Evolutionary conservation across 2,113 vertebrate genomes (phyloP).

Genomic region (Balaeniceps rex): DNA sequence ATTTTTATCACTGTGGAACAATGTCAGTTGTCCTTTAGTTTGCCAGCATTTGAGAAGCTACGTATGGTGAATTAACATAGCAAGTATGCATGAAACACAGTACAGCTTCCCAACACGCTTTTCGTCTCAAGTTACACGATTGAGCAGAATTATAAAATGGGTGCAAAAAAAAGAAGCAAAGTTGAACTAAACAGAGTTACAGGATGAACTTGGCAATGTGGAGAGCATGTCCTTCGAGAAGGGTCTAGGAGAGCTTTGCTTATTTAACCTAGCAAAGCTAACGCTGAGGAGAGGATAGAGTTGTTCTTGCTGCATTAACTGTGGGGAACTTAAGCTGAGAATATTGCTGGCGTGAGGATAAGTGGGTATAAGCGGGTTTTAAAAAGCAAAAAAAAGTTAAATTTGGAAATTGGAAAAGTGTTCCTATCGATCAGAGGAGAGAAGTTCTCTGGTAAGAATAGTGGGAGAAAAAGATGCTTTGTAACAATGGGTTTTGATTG

Average conservation of each 20-base stretch:
- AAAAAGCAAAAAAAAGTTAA: neutral
- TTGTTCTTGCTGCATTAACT: neutral
- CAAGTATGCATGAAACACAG: neutral
- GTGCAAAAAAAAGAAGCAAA: neutral
- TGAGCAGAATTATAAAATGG: neutral
- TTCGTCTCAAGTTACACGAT: neutral
- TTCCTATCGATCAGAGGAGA: rapidly evolving
- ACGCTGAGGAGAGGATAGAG: neutral
- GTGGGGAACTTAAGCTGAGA: neutral
- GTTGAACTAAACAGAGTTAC: neutral
- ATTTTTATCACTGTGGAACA: neutral
- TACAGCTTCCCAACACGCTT: neutral
- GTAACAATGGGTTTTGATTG: neutral
- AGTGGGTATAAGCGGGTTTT: neutral
- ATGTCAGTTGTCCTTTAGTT: neutral
- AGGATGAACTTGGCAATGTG: neutral
- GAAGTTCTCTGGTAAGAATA: neutral
- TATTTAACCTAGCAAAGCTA: neutral
- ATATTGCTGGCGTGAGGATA: neutral
- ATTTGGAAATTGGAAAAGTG: neutral
- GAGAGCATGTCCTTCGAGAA: neutral
- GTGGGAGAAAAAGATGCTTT: neutral
- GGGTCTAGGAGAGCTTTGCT: neutral
- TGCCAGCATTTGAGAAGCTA: neutral
- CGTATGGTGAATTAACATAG: neutral